phyloP scores from a whole-genome alignment of 2,113 vertebrate species.

The Eupsittula cactorum region DNA sequence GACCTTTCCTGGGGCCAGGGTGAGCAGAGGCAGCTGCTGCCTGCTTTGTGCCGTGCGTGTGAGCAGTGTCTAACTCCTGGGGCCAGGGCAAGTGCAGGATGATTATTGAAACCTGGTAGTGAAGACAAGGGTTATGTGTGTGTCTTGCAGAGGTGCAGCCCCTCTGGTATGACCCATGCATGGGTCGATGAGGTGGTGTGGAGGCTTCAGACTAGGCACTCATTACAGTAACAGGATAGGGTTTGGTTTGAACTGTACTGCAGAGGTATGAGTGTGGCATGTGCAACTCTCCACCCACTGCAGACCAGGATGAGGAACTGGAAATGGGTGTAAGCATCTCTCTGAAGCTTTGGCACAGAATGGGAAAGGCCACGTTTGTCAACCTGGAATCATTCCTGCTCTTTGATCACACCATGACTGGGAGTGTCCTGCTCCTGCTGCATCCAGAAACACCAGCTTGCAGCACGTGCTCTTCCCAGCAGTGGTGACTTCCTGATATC shows the following conservation, averaged over 20 bases:
- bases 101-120: accelerated
- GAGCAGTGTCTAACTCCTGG: neutral
- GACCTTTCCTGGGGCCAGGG: neutral
- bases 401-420: neutral
- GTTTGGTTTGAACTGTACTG: neutral
- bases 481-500: neutral
- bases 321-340: neutral
- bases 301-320: neutral
- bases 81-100: neutral
- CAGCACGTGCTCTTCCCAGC: neutral
- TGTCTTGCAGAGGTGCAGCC: neutral
- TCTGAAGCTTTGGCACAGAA: neutral
- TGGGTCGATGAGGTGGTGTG: accelerated
- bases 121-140: neutral
- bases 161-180: neutral
- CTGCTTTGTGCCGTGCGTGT: accelerated
- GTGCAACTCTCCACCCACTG: neutral
- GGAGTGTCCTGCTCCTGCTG: neutral
- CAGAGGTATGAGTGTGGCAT: neutral
- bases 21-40: neutral
- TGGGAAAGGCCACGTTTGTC: neutral
- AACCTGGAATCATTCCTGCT: neutral
- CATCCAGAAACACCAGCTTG: neutral
- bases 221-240: accelerated
- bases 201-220: neutral